These are phyloP conservation scores for Papilio machaon DNA, from an alignment of 1,140 invertebrate genomes.

Conservation along the genomic window DNA sequence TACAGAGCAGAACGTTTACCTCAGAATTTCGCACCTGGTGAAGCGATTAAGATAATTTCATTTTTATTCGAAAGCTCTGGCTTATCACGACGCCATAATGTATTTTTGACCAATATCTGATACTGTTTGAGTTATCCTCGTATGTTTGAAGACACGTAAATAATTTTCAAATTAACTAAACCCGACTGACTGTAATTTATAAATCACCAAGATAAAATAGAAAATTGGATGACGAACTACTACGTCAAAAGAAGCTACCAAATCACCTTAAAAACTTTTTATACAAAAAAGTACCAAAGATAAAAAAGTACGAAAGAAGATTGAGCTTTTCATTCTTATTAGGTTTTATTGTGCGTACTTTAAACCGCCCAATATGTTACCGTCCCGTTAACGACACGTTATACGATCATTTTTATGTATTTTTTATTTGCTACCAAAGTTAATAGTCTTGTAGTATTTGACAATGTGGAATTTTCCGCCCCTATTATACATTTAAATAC, in stretches of 20 bases:
- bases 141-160: too few species aligned
- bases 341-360: slow-evolving; percentile 12
- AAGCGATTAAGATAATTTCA: too few species aligned
- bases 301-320: background rate
- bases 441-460: slow-evolving; percentile 18
- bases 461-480: background rate
- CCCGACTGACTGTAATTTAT: too few species aligned
- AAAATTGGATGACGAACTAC: too few species aligned
- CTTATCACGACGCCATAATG: too few species aligned
- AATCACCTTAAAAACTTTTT: background rate
- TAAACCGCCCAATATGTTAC: slow-evolving; percentile 22
- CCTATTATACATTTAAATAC: background rate
- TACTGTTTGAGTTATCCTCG: too few species aligned
- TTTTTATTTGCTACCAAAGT: slow-evolving; percentile 14
- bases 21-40: too few species aligned
- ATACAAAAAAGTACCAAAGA: background rate
- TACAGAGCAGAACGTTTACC: too few species aligned
- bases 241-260: background rate
- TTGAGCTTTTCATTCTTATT: background rate
- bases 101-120: too few species aligned
- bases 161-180: too few species aligned
- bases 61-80: too few species aligned
- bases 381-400: slow-evolving; percentile 10
- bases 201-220: too few species aligned
- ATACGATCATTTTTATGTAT: slow-evolving; percentile 21